Evolutionary conservation across 2,888 invertebrate genomes (phyloP).

Genomic region (Eudasyphora cyanicolor): DNA sequence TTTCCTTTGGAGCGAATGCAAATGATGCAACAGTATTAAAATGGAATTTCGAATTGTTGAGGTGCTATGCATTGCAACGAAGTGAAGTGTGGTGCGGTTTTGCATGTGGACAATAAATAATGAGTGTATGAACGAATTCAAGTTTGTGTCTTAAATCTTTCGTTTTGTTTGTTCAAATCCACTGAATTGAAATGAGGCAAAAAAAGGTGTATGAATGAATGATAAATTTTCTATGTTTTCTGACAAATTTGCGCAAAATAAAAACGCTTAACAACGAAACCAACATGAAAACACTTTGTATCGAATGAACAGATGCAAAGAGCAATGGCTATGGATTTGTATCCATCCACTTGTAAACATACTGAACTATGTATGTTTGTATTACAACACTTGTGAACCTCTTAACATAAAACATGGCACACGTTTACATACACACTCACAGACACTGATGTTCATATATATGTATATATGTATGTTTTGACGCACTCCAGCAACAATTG

Average conservation of each 20-base stretch:
- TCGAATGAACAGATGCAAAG: slow-evolving; percentile 7
- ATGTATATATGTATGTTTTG: background rate
- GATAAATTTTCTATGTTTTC: slow-evolving; percentile 39
- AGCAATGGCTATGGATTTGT: background rate
- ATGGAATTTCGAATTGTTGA: slow-evolving; percentile 23
- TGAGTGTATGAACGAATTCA: slow-evolving; percentile 45
- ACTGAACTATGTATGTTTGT: slow-evolving; percentile 6
- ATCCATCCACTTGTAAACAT: background rate
- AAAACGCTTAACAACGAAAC: slow-evolving; percentile 29
- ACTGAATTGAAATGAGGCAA: slow-evolving; percentile 52
- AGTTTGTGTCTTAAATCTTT: slow-evolving; percentile 65
- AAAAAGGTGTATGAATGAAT: slow-evolving; percentile 16
- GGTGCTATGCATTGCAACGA: no score
- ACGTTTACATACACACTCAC: background rate
- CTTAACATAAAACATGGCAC: slow-evolving; percentile 34
- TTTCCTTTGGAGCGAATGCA: background rate
- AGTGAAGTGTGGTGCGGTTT: no score
- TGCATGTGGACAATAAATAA: background rate
- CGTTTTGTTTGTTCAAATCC: slow-evolving; percentile 59
- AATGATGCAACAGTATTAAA: slow-evolving; percentile 12
- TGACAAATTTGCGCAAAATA: slow-evolving; percentile 53
- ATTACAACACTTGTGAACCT: slow-evolving; percentile 49
- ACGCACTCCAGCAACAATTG: slow-evolving; percentile 13
- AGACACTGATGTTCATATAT: slow-evolving; percentile 16
- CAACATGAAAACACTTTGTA: background rate